These are phyloP conservation scores for Oscheius sp. DNA, from an alignment of 2,888 invertebrate species.

Conservation along the genomic window DNA sequence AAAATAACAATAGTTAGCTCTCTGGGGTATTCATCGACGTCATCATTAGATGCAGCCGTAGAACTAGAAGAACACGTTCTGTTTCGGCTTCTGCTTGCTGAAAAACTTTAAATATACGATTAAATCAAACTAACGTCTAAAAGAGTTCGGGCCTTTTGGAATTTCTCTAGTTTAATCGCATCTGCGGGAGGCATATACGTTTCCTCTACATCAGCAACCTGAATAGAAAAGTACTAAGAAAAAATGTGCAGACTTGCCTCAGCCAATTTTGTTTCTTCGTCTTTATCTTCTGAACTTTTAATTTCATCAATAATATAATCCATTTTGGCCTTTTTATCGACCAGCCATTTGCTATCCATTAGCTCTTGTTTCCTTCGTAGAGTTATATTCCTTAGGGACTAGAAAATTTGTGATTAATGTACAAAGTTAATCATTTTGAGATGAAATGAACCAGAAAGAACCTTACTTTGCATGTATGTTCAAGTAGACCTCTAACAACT, in stretches of 20 bases:
- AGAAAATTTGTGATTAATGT: background rate
- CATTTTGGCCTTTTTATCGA: constrained; percentile 72
- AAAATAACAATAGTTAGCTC: no score
- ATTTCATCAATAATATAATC: constrained; percentile 70
- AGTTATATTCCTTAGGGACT: constrained; percentile 69
- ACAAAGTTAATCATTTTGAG: no score
- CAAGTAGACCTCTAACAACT: constrained; percentile 71
- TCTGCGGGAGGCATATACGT: constrained; percentile 60
- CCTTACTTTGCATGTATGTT: constrained; percentile 71
- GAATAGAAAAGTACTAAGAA: background rate
- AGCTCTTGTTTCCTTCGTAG: constrained; percentile 69
- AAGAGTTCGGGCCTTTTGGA: background rate
- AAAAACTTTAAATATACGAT: background rate
- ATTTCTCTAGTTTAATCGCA: constrained; percentile 35
- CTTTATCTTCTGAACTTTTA: constrained; percentile 44
- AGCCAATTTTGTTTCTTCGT: constrained; percentile 53
- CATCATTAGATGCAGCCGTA: constrained; percentile 13
- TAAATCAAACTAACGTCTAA: constrained; percentile 9
- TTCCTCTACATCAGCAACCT: constrained; percentile 59
- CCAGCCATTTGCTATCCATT: constrained; percentile 69
- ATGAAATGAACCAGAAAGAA: no score
- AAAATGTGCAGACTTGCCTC: constrained; percentile 34
- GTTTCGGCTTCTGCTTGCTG: constrained; percentile 23
- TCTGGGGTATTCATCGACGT: no score
- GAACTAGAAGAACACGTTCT: constrained; percentile 20